Conservation (phyloP, 2,113 vertebrate genomes). For the Poicephalus gulielmi region DNA sequence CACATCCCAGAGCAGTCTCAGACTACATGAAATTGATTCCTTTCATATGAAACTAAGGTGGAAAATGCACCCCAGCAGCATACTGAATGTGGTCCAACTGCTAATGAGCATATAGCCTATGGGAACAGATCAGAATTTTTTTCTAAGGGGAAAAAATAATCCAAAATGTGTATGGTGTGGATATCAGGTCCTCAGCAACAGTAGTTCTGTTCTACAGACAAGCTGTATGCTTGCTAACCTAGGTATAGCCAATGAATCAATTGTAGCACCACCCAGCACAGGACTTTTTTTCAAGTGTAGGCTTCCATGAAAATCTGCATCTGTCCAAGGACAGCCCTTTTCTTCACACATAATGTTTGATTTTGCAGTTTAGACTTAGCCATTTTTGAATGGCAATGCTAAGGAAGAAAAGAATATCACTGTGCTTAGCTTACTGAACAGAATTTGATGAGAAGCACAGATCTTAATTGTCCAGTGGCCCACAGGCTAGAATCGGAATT, state of each 20-base stretch:
- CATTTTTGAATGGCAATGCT: neutral
- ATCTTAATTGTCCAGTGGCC: neutral
- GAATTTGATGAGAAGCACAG: neutral
- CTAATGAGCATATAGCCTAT: neutral
- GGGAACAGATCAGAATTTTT: neutral
- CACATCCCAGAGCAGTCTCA: neutral
- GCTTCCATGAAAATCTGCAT: neutral
- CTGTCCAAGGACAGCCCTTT: neutral
- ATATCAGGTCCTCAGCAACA: neutral
- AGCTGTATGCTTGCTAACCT: neutral
- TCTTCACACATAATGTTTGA: neutral
- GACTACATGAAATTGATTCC: neutral
- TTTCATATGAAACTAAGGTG: neutral
- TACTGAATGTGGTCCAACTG: neutral
- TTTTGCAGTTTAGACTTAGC: neutral
- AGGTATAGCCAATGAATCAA: neutral
- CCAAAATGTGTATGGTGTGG: neutral
- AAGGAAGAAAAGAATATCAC: neutral
- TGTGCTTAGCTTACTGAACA: neutral
- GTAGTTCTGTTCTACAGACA: neutral
- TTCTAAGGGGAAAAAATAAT: neutral
- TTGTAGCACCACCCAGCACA: neutral
- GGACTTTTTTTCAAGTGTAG: neutral
- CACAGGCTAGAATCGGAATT: neutral
- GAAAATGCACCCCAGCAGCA: neutral